Evolutionary conservation across 2,797 vertebrate species (phyloP).

Genomic region (Halcyon badia): DNA sequence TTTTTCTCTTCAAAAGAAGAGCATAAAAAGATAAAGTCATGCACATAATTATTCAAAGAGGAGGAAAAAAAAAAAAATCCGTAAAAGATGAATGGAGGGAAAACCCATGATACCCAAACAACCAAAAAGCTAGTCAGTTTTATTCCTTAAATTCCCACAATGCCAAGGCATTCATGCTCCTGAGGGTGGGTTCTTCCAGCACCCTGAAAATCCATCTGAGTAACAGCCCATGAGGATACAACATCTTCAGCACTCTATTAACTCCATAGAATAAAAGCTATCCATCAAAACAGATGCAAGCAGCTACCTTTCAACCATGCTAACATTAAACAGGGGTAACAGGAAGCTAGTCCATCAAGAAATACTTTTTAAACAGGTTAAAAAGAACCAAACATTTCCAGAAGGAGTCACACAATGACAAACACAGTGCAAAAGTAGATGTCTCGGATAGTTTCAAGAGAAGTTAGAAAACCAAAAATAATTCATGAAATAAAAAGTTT

Average conservation of each 20-base stretch:
- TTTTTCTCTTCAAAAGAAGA: slow-evolving; percentile 27
- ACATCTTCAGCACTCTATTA: neutral
- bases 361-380: neutral
- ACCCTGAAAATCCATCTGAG: neutral
- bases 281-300: neutral
- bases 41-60: neutral
- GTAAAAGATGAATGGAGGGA: neutral
- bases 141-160: neutral
- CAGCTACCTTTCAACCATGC: neutral
- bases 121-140: neutral
- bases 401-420: neutral
- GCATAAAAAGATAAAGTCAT: neutral
- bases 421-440: neutral
- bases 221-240: neutral
- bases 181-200: neutral
- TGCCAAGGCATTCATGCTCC: neutral
- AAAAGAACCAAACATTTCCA: neutral
- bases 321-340: neutral
- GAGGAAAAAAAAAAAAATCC: neutral
- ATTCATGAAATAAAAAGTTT: neutral
- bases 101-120: neutral
- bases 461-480: neutral
- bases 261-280: neutral
- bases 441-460: neutral
- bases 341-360: neutral